A percentile compares a stretch with the other conserved stretches of the same genome.
phyloP scores from a whole-genome alignment of 2,888 invertebrate genomes.

The Aleiodes leptofemur region DNA sequence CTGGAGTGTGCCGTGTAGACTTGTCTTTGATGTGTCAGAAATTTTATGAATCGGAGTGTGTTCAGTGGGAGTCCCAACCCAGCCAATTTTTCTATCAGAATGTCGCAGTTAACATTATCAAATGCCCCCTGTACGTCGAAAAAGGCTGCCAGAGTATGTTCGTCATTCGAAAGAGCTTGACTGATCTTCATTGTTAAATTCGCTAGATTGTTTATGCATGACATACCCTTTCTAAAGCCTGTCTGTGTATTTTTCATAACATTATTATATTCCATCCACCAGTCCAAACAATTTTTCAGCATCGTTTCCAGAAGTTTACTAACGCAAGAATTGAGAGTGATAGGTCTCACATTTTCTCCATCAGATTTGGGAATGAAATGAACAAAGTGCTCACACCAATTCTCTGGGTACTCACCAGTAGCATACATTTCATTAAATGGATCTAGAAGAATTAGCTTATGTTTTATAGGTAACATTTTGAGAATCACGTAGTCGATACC shows the following conservation, averaged over 20 bases:
- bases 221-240: background rate
- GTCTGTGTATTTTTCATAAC: constrained; percentile 33
- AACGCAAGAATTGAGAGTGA: constrained; percentile 49
- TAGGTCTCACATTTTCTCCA: constrained; percentile 36
- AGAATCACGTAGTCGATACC: background rate
- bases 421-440: background rate
- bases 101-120: constrained; percentile 16
- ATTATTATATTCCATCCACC: constrained; percentile 50
- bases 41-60: background rate
- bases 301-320: constrained; percentile 50
- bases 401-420: background rate
- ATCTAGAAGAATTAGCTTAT: background rate
- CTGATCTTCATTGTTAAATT: background rate
- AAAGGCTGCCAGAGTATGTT: constrained; percentile 41
- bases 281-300: constrained; percentile 34
- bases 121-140: constrained; percentile 42
- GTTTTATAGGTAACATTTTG: background rate
- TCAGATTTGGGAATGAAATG: constrained; percentile 53
- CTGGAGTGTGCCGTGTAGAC: background rate
- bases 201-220: constrained; percentile 25
- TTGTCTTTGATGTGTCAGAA: background rate
- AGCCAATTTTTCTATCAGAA: background rate
- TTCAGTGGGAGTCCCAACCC: background rate
- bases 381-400: constrained; percentile 33
- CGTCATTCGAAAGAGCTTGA: background rate